Evolutionary conservation across 2,797 vertebrate genomes (phyloP).

Genomic region (Perodicticus potto): DNA sequence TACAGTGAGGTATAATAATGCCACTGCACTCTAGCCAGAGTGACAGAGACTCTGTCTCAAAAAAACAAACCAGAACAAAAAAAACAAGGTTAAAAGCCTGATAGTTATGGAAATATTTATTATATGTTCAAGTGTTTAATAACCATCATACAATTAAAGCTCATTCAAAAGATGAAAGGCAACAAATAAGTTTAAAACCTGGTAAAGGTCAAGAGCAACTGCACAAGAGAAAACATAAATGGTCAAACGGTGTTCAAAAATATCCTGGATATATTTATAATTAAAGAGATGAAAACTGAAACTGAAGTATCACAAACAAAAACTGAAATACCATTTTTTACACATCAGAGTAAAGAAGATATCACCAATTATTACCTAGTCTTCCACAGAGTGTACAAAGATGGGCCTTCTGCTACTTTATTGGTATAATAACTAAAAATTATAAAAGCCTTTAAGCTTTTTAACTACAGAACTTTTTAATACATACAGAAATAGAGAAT

Average conservation of each 20-base stretch:
- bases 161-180: background rate
- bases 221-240: background rate
- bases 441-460: background rate
- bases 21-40: too few relatives aligned
- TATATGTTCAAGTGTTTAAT: background rate
- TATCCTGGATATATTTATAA: background rate
- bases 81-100: background rate
- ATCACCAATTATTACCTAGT: background rate
- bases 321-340: background rate
- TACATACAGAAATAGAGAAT: background rate
- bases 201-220: slow-evolving; percentile 10
- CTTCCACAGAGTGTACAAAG: background rate
- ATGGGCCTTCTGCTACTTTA: background rate
- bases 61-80: too few relatives aligned
- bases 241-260: background rate
- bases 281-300: background rate
- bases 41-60: too few relatives aligned
- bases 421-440: background rate
- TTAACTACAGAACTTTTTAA: background rate
- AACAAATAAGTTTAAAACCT: background rate
- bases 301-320: background rate
- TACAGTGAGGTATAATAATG: too few relatives aligned
- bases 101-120: background rate
- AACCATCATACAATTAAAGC: background rate
- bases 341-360: background rate